These are phyloP conservation scores for Malurus melanocephalus DNA, from an alignment of 2,113 vertebrate genomes.

Conservation along the genomic window DNA sequence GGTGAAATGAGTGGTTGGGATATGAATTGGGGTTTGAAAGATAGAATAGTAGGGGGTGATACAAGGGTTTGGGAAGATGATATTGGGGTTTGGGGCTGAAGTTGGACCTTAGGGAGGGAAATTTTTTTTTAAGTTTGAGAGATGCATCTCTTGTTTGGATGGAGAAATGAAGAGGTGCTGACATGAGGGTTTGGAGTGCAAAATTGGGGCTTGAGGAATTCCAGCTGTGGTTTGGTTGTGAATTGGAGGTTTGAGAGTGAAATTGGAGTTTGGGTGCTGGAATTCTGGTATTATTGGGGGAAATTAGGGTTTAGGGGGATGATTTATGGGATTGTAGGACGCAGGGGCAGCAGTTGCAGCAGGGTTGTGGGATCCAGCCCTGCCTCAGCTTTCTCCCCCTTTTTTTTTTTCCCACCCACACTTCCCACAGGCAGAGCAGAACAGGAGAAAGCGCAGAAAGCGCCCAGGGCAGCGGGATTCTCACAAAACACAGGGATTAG, in stretches of 20 bases:
- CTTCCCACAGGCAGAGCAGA: too few relatives aligned
- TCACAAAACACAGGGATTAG: background rate
- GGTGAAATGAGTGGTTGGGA: accelerated
- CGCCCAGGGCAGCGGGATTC: accelerated
- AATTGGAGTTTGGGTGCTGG: background rate
- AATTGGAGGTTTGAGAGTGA: background rate
- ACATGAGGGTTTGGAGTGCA: background rate
- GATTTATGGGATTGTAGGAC: background rate
- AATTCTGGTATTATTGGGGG: accelerated
- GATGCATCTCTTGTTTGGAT: background rate
- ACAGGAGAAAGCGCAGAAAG: too few relatives aligned
- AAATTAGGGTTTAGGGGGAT: background rate
- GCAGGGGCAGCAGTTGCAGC: background rate
- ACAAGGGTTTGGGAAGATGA: background rate
- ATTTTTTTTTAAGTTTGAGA: too few relatives aligned
- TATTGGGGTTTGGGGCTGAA: background rate
- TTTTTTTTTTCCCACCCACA: background rate
- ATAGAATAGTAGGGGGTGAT: background rate
- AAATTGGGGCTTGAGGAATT: background rate
- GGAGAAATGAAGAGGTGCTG: background rate
- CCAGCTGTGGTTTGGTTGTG: background rate
- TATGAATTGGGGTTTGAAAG: background rate
- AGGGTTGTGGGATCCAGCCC: accelerated
- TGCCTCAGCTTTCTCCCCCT: background rate
- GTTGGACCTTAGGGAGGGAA: accelerated